Conservation (phyloP, 2,797 vertebrate genomes). For the Pipistrellus pygmaeus region DNA sequence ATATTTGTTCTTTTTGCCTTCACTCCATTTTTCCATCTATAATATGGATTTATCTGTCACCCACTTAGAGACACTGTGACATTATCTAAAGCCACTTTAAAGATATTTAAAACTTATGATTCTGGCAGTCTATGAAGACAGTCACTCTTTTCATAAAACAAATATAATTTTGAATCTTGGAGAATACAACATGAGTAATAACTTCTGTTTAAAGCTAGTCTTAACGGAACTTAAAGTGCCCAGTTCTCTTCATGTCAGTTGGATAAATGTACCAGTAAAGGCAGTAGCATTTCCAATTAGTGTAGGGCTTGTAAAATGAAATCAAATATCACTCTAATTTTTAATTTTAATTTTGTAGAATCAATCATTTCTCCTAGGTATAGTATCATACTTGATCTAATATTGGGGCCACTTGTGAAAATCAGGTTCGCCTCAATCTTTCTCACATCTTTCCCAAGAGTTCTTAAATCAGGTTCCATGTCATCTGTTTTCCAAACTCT, state of each 20-base stretch:
- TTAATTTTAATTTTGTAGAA: constrained; percentile 48
- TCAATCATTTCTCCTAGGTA: constrained; percentile 2
- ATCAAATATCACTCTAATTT: constrained; percentile 21
- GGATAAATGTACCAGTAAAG: constrained; percentile 53
- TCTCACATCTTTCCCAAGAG: background rate
- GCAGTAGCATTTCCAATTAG: constrained; percentile 40
- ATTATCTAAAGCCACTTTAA: background rate
- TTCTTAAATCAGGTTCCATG: background rate
- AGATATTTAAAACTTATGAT: background rate
- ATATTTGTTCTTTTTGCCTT: background rate
- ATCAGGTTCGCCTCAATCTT: background rate
- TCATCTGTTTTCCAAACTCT: background rate
- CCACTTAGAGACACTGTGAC: background rate
- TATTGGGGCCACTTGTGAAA: constrained; percentile 37
- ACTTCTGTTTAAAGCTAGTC: constrained; percentile 55
- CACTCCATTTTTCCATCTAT: background rate
- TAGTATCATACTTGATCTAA: background rate
- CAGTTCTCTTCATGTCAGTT: background rate
- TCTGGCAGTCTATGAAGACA: background rate
- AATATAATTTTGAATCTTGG: constrained; percentile 37
- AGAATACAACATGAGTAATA: constrained; percentile 54
- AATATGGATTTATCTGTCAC: background rate
- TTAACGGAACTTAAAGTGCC: constrained; percentile 41
- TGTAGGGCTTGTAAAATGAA: constrained; percentile 55
- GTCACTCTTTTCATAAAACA: constrained; percentile 12